Conservation (phyloP, 2,888 invertebrate species). For the Yponomeuta malinellus region DNA sequence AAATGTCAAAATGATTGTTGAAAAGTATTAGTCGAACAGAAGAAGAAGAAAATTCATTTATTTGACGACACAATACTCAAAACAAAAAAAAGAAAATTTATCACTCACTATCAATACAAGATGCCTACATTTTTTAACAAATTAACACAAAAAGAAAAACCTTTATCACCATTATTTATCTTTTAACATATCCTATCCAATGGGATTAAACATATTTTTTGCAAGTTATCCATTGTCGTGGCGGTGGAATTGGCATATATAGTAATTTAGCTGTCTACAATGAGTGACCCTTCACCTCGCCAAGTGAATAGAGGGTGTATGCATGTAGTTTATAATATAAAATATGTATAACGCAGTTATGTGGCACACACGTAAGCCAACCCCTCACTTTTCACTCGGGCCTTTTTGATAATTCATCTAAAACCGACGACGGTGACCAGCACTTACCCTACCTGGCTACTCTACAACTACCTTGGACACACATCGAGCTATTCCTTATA, state of each 20-base stretch:
- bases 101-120: no score
- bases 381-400: constrained; percentile 25
- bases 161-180: no score
- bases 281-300: background rate
- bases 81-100: no score
- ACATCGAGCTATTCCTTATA: background rate
- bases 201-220: no score
- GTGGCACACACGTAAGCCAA: constrained; percentile 26
- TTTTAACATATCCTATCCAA: no score
- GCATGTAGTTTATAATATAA: background rate
- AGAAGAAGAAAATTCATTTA: no score
- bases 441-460: background rate
- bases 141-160: no score
- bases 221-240: background rate
- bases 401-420: constrained; percentile 37
- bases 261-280: background rate
- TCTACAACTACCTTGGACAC: background rate
- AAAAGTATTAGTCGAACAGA: no score
- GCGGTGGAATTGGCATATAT: background rate
- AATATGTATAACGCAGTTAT: background rate
- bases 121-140: no score
- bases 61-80: no score
- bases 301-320: background rate
- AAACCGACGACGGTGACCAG: constrained; percentile 31
- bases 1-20: no score